A percentile compares a stretch with the other conserved stretches of the same genome.
Conservation (phyloP, 2,113 vertebrate species). For the Tachysurus vachellii region DNA sequence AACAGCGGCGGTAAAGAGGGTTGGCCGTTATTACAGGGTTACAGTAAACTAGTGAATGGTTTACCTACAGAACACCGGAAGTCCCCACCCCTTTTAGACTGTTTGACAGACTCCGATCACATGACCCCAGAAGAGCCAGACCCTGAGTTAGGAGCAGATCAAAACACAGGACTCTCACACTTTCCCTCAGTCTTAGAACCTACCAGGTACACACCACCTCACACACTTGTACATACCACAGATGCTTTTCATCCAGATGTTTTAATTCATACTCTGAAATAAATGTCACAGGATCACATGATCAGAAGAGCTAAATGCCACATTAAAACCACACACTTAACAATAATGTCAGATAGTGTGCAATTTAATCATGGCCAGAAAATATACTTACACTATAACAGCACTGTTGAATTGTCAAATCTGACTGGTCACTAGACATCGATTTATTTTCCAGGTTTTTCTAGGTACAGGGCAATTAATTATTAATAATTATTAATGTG, state of each 20-base stretch:
- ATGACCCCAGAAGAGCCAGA: slow-evolving; percentile 85
- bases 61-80: slow-evolving; percentile 87
- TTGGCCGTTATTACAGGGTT: slow-evolving; percentile 88
- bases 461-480: neutral
- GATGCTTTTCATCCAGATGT: neutral
- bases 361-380: neutral
- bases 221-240: neutral
- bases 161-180: slow-evolving; percentile 72
- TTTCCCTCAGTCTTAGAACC: slow-evolving; percentile 77
- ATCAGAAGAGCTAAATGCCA: neutral
- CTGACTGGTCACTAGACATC: neutral
- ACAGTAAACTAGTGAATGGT: slow-evolving; percentile 86
- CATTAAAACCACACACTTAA: neutral
- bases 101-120: slow-evolving; percentile 87
- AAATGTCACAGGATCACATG: neutral
- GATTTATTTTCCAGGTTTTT: neutral
- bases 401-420: neutral
- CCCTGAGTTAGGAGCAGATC: slow-evolving; percentile 79
- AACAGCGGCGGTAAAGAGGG: slow-evolving; percentile 90
- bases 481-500: no score
- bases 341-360: neutral
- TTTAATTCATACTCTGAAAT: neutral
- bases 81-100: slow-evolving; percentile 88
- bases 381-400: no score
- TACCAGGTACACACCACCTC: slow-evolving; percentile 66